Evolutionary conservation across 1,140 invertebrate genomes (phyloP), one percentile per base, ranked within the genome.

Genomic region (Hylaeus volcanicus): DNA sequence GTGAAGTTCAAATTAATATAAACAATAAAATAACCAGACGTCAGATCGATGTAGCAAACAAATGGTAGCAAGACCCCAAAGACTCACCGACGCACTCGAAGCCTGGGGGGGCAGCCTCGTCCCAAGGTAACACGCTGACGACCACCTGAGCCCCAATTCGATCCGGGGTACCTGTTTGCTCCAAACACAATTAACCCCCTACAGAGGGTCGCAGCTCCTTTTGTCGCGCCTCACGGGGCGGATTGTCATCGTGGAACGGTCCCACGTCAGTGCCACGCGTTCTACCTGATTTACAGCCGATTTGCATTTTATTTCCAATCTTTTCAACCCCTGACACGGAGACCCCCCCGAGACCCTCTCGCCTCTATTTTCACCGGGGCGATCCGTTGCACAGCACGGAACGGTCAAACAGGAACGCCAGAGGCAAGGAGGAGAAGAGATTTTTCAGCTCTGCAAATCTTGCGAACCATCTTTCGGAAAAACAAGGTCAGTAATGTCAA

Each of bases 281-380:
- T 75, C n/a, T 45, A 61, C 65, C 65, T 90, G 89, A 91, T 92
- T 91, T 91, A 91, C 76, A 74, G 72, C 64, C 80, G 65, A 83
- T 87, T 83, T 86, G 58, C 80, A 81, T 81, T 69, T 81, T 61
- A 73, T 75, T 76, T 58, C 70, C 9, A 56, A 55, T 55, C 58
- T 81, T 83, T 79, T 65, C 53, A 65, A 41, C 51, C 60, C 15
- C 15, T 64, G 58, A 65, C 74, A 77, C 74, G 1, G 37, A 78
- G 15, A 15, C 14, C 8, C 26, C 51, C 14, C 53, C 39, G 2
- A 5, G 39, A 15, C n/a, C 56, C 60, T 80, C 45, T 72, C 0
- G 5, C 69, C 58, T 56, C 45, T 78, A 66, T 77, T 81, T 84
- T 78, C 56, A 74, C 70, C 56, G 8, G 55, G n/a, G 55, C 45